phyloP scores from a whole-genome alignment of 2,888 invertebrate species.

The Hedychridium roseum region DNA sequence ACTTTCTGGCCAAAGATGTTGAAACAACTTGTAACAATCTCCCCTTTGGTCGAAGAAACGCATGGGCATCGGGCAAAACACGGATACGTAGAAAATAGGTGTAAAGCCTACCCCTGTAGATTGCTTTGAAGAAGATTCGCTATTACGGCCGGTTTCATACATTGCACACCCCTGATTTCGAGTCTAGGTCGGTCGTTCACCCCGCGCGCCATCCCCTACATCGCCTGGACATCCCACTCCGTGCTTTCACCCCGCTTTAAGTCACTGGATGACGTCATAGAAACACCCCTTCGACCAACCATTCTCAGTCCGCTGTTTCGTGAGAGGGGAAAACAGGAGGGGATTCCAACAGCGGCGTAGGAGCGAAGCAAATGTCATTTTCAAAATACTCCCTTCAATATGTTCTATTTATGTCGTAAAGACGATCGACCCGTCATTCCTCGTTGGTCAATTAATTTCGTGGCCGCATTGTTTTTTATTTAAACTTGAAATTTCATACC shows the following conservation, averaged over 20 bases:
- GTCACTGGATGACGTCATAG: constrained; percentile 48
- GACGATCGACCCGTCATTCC: no score
- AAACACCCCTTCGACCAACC: constrained; percentile 25
- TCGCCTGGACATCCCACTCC: constrained; percentile 32
- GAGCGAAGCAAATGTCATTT: no score
- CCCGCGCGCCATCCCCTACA: constrained; percentile 40
- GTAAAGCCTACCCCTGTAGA: constrained; percentile 56
- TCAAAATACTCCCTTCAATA: no score
- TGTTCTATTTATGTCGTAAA: no score
- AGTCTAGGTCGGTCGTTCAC: constrained; percentile 65
- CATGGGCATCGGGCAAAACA: constrained; percentile 23
- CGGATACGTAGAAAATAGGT: constrained; percentile 38
- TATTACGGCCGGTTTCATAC: constrained; percentile 54
- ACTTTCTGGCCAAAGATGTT: no score
- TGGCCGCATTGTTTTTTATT: no score
- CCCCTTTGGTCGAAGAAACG: no score
- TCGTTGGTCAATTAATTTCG: no score
- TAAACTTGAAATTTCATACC: no score
- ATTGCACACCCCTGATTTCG: constrained; percentile 62
- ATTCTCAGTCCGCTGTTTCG: constrained; percentile 1
- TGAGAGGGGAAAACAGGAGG: constrained; percentile 10
- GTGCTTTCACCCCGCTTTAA: constrained; percentile 25
- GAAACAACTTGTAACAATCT: no score
- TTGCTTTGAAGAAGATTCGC: constrained; percentile 53
- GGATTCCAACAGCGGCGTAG: constrained; percentile 33